Base-by-base conservation (phyloP, 2,113 vertebrate species). In the Sinosuthora webbiana region DNA sequence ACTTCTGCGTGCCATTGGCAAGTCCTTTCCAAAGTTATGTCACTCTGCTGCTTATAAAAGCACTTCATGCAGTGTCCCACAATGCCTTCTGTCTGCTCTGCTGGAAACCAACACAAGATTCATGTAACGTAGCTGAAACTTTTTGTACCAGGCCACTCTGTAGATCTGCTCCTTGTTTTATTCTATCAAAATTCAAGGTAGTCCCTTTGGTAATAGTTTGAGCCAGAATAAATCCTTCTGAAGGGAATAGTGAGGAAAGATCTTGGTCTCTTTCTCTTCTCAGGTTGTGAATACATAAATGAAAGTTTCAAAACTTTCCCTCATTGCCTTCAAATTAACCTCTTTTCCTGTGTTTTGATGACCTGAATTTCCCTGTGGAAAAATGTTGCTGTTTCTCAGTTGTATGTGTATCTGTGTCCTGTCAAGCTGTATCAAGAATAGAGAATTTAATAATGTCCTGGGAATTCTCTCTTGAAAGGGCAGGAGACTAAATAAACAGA, bases 301-400 rank as follows among this genome's bases (percentile, higher is more conserved):
- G 59, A 50, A 6, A 50, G 53, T 89, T 83, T 76, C 30, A 89
- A 30, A 91, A 47, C 69, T 55, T 85, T 73, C 39, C 62, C 6
- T 24, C 1, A 0, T 47, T 80, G 60, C 35, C 41, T 89, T 91
- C 55, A 64, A 59, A 59, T 90, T 59, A 83, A 83, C 9, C 27
- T 80, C 39, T 11, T 18, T 92, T 88, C 73, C 53, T 77, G 41
- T 86, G 44, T 80, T 94, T 86, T 81, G 27, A 77, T 93, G 75
- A 60, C 59, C 20, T 89, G 63, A 56, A 60, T 93, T 41, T 83
- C 63, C 35, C 28, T 47, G 16, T 60, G 59, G 76, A 80, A 80
- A 83, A 77, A 9, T 33, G 27, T 77, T 80, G 14, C 53, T 56
- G 21, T 86, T 88, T 79, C n/a, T 71, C 6, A 33, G 30, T 39